Conservation (phyloP, 2,113 vertebrate species). For the Elaphurus davidianus region DNA sequence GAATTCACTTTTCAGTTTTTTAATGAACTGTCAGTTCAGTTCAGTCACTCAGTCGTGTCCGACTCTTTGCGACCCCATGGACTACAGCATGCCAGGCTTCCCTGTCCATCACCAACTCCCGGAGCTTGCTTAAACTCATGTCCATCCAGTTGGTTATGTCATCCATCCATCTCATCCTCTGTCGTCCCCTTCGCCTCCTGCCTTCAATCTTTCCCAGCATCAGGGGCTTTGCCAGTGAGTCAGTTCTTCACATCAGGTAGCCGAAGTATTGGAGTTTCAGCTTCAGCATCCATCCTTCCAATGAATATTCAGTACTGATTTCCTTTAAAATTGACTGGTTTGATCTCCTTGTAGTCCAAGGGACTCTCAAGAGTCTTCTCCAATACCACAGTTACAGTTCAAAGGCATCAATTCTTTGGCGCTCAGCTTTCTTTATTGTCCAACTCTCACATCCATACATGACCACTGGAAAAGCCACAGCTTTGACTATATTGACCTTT, state of each 20-base stretch:
- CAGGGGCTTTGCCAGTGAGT: neutral
- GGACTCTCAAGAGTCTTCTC: neutral
- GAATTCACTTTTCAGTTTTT: conserved; percentile 29
- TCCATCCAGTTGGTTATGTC: neutral
- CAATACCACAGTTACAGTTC: neutral
- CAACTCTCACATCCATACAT: no score
- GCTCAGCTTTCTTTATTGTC: neutral
- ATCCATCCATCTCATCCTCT: neutral
- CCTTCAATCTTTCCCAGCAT: neutral
- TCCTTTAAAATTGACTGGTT: neutral
- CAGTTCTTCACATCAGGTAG: neutral
- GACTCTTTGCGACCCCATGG: neutral
- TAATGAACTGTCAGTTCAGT: neutral
- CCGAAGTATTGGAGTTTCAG: neutral
- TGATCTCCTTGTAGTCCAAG: neutral
- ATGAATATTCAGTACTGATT: neutral
- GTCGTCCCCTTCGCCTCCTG: neutral
- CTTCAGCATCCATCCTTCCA: neutral
- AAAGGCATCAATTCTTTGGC: neutral
- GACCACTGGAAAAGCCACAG: no score
- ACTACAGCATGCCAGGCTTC: neutral
- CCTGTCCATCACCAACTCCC: neutral
- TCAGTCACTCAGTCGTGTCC: neutral
- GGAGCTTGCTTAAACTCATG: neutral
- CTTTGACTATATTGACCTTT: no score